Evolutionary conservation across 1,140 invertebrate species (phyloP).

Genomic region (Solen grandis): DNA sequence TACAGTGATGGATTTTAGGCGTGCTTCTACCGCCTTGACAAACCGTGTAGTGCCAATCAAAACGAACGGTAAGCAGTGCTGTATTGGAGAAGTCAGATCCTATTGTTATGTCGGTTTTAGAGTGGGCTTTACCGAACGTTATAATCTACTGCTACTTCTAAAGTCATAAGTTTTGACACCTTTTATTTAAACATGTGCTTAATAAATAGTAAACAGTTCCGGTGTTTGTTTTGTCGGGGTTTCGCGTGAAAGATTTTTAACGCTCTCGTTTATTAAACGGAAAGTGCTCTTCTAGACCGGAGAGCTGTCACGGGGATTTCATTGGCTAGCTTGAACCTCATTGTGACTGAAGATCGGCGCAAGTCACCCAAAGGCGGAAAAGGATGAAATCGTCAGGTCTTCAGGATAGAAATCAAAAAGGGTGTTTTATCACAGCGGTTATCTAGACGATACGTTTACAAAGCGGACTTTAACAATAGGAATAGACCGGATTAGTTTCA

Average conservation of each 20-base stretch:
- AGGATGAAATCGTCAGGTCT: too few relatives aligned
- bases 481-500: too few relatives aligned
- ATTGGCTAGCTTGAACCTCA: too few relatives aligned
- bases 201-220: constrained; percentile 7
- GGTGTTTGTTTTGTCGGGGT: neutral
- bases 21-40: constrained; percentile 33
- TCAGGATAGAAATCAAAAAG: too few relatives aligned
- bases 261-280: neutral
- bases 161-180: constrained; percentile 30
- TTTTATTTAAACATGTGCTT: constrained; percentile 27
- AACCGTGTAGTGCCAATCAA: constrained; percentile 46
- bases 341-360: too few relatives aligned
- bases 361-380: too few relatives aligned
- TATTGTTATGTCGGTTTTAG: constrained; percentile 24
- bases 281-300: too few relatives aligned
- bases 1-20: neutral
- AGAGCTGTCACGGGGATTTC: too few relatives aligned
- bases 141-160: neutral
- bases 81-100: constrained; percentile 27
- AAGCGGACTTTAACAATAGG: too few relatives aligned
- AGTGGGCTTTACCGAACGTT: constrained; percentile 21
- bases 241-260: neutral
- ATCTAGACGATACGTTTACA: too few relatives aligned
- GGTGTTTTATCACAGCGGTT: too few relatives aligned
- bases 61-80: neutral